Base-by-base conservation (phyloP, 2,797 vertebrate genomes). In the Rachycentron canadum region DNA sequence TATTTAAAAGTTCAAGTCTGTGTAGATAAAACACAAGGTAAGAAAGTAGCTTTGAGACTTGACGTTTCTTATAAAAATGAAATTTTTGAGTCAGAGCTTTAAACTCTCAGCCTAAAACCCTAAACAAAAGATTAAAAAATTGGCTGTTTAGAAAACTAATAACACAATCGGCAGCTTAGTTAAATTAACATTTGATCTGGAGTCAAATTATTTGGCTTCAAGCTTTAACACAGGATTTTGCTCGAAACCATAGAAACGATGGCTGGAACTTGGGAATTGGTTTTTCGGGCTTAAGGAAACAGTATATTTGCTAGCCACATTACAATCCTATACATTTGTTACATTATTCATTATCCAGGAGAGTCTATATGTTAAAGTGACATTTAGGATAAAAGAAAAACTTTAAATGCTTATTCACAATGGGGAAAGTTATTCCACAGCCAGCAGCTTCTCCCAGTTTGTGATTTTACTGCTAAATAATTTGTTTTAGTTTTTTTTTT, bases 401-500 rank as follows among this genome's bases (percentile, higher is more conserved):
- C n/a, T 36, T 34, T 34, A 1, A 50, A 65, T 65, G 12, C 11
- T 30, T 32, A 63, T 30, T 43, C 6, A 5, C 3, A 21, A 13
- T 52, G 5, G 5, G 12, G 13, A 17, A 30, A 53, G 7, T 11
- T 13, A 32, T 30, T 67, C 17, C 0, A 0, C 11, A 53, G 34
- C 19, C 32, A 43, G 9, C 43, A 45, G 26, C 26, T 13, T n/a
- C 16, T 68, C 13, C 28, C 36, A 34, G 19, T 40, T 75, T 26
- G 13, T 40, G 72, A n/a, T n/a, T 59, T 41, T 36, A 68, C 53
- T 34, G 17, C 60, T 65, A 30, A 16, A 4, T 36, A 13, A 36
- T 64, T 41, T 23, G 73, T 36, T 60, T 49, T 26, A 32, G 25
- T 52, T 28, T 55, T 19, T 61, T 61, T 25, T 47, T 47, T 21